Conservation (phyloP, 2,113 vertebrate species). For the rabbit (Oryctolagus cuniculus) region mOryCun1.1 NC_091438.1:123392001-123392500, state of each 20-base stretch:
- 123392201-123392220: background rate
- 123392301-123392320: slow-evolving; percentile 17
- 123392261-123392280: background rate
- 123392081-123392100: background rate
- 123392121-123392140: background rate
- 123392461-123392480: background rate
- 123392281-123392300: background rate
- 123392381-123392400: background rate
- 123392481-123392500: background rate
- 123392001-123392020: background rate
- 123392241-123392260: background rate
- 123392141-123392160: background rate
- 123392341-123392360: background rate
- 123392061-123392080: background rate
- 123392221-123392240: background rate
- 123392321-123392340: background rate
- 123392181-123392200: background rate
- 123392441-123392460: slow-evolving; percentile 13
- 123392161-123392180: background rate
- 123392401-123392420: background rate
- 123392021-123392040: background rate
- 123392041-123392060: background rate
- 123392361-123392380: slow-evolving; percentile 11
- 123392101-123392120: background rate
- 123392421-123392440: background rate